Evolutionary conservation across 2,113 vertebrate genomes (phyloP), one percentile per base, ranked within the genome.

Genomic region (Datnioides undecimradiatus): DNA sequence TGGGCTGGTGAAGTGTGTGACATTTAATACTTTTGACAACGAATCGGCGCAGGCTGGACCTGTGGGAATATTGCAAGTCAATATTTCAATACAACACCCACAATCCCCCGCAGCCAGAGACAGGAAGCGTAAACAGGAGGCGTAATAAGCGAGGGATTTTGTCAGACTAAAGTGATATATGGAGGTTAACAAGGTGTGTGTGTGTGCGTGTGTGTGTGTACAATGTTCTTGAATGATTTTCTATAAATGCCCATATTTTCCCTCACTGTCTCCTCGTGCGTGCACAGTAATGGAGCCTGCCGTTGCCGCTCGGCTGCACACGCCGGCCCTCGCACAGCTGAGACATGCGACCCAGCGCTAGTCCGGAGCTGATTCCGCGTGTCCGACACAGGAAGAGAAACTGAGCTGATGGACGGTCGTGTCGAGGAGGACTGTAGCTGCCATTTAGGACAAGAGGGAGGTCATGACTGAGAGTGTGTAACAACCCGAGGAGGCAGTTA

Each of bases 71-170:
- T 83, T 76, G 71, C 55, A 21, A 84, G 84, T 90, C 88, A 80
- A 88, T 90, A 83, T 86, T 90, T 88, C 88, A 90, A 86, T 87
- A 86, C 86, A 91, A 82, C 87, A 76, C 84, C 86, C 84, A 88
- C 84, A 92, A 87, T 86, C 25, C 83, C 86, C 87, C 10, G 52
- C 67, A 82, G 86, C 75, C 23, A 83, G 9, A 76, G 73, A 75
- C 77, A 84, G 80, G 84, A 82, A 88, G 75, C 85, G 87, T 81
- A 83, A 82, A 86, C 79, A 79, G 73, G 60, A 73, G 68, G 69
- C 46, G 13, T 84, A 86, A 86, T 73, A 87, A 83, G 65, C 21
- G 13, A 48, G 46, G 64, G 67, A 80, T 82, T 86, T 79, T 73
- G 70, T 87, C 76, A 84, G 60, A 80, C 10, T n/a, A 23, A 38